Conservation (phyloP, 2,113 vertebrate genomes). For the Machaerirhynchus nigripectus region DNA sequence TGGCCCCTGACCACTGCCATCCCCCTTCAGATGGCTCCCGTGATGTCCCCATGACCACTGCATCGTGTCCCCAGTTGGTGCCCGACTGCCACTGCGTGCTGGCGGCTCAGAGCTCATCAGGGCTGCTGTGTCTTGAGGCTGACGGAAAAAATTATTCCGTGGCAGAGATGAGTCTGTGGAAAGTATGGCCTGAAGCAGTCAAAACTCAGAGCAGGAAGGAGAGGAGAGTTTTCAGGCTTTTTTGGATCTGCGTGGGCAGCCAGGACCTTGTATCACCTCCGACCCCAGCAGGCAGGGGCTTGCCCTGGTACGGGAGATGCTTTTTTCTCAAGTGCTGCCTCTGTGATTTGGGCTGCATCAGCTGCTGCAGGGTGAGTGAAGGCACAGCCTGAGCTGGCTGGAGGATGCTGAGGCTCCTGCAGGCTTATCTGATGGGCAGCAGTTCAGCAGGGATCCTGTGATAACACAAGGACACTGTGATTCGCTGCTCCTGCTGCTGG, state of each 20-base stretch:
- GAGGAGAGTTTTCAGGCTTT: background rate
- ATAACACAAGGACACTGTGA: background rate
- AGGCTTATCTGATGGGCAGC: background rate
- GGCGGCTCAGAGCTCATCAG: background rate
- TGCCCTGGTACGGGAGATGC: background rate
- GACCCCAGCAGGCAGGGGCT: background rate
- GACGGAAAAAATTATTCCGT: background rate
- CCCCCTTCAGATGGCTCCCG: accelerated
- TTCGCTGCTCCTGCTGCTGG: background rate
- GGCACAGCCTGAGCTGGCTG: background rate
- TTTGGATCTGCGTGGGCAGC: background rate
- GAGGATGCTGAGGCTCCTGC: background rate
- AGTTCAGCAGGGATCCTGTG: background rate
- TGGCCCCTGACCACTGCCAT: background rate
- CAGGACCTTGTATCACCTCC: background rate
- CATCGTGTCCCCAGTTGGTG: background rate
- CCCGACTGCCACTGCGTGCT: accelerated
- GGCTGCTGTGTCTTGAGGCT: background rate
- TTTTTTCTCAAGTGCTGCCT: background rate
- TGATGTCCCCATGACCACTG: accelerated
- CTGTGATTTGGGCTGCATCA: background rate
- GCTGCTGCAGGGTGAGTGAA: background rate
- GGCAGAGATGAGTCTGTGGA: background rate
- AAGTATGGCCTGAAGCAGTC: background rate
- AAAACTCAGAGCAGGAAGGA: background rate